Base-by-base conservation (phyloP, 2,797 vertebrate genomes). In the Darevskia nairensis region DNA sequence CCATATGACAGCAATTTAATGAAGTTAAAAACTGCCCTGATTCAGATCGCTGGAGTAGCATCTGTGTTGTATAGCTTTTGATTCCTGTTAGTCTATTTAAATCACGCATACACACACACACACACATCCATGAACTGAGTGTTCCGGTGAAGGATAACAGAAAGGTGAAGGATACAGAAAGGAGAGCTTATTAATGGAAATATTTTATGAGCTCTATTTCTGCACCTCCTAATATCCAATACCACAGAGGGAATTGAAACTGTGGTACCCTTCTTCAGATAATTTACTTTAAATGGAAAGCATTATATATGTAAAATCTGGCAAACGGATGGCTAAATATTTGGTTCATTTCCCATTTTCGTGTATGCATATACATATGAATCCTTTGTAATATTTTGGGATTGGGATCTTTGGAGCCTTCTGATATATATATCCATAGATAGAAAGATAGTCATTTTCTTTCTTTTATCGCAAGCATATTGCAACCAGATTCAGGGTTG, bases 1-100 rank as follows among this genome's bases (percentile, higher is more conserved):
- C 97, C 96, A 96, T 98, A 97, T 96, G 97, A 98, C 97, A 97
- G 97, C 96, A 97, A 97, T 98, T 98, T 99, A 99, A 98, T 98
- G 98, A 98, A 98, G 97, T 98, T 98, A 97, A 98, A 98, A 98
- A 97, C 97, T 97, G 98, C 97, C 97, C 97, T 91, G 89, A 89
- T 93, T 96, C 96, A 96, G 96, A 96, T 92, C 95, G 94, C 96
- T 96, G 95, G 90, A 96, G 85, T 92, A 96, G 92, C 96, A 95
- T 96, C 92, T 94, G 93, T 92, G 88, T 94, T 93, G 74, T 46
- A 89, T 27, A 90, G 90, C 91, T 93, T 96, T 96, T 94, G 93
- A 95, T 95, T 94, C 86, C 61, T 92, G 27, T 86, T 88, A 80
- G 89, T 92, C 86, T 93, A 68, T 90, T 91, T 91, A 84, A 23